Evolutionary conservation across 1,140 invertebrate genomes (phyloP), one percentile per base, ranked within the genome.

Genomic region (Drosophila sturtevanti): DNA sequence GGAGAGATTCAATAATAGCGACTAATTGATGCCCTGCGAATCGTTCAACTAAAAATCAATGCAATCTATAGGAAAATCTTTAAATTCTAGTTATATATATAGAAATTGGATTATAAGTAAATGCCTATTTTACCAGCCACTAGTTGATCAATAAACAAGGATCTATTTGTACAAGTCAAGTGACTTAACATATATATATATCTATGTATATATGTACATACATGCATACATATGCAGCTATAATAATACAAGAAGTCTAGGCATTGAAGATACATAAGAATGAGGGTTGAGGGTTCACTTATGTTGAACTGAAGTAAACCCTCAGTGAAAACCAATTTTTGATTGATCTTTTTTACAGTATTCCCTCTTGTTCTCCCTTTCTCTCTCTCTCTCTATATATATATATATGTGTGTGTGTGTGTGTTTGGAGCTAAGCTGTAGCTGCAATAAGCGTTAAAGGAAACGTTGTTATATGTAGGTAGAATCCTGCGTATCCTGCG

Each of bases 401-500:
- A 18, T 10, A 37, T 24, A 16, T 62, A 12, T 34, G 56, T 27
- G 68, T 21, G 41, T 44, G 44, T 68, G 58, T 70, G 34, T 27
- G 37, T 44, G 55, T 74, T 75, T 76, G 72, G 72, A 75, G 74
- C 64, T 76, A 54, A 76, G 41, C 27, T 48, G 37, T 35, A 59
- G 56, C 27, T 31, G 62, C 59, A 21, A 21, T 22, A 41, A 41
- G 59, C 71, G 63, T 76, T 54, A 14, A 75, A 72, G 72, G 68
- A 75, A 69, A 58, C 74, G 56, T 37, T 48, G 34, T 18, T 14
- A 1, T 10, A 2, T 59, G 37, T 24, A 35, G 38, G 54, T 52
- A 54, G 52, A 60, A 73, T 76, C 73, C 77, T 89, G 85, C 80
- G 70, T 89, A 89, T 89, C 84, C 84, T 89, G 84, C 84, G 84